phyloP scores from a whole-genome alignment of 1,140 invertebrate species.

The Scaptodrosophila lebanonensis region DNA sequence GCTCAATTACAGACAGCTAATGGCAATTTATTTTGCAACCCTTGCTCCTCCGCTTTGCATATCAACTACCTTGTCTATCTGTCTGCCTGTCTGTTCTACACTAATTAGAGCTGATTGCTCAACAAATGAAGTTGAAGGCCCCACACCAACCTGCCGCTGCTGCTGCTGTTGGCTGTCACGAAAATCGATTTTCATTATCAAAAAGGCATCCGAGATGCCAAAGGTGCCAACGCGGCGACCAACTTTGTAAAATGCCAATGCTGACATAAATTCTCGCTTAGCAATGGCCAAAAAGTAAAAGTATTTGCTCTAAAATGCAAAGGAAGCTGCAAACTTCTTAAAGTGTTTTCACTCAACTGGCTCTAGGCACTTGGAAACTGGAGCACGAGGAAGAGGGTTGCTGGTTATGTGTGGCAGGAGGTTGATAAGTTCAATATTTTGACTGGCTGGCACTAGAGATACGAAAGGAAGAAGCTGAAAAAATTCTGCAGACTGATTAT shows the following conservation, averaged over 20 bases:
- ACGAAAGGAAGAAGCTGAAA: conserved; percentile 15
- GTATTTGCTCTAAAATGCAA: conserved; percentile 8
- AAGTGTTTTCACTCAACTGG: conserved; percentile 24
- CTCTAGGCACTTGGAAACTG: conserved; percentile 7
- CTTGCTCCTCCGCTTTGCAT: conserved; percentile 31
- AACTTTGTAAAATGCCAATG: conserved; percentile 18
- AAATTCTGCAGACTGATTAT: too few species aligned
- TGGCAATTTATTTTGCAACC: conserved; percentile 58
- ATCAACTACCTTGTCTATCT: conserved; percentile 26
- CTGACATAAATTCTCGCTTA: conserved; percentile 22
- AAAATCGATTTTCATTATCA: conserved; percentile 35
- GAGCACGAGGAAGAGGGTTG: conserved; percentile 4
- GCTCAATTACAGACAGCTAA: conserved; percentile 63
- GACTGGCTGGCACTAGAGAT: neutral
- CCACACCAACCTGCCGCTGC: neutral
- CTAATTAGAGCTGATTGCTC: conserved; percentile 66
- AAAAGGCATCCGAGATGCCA: conserved; percentile 2
- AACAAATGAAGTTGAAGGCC: conserved; percentile 53
- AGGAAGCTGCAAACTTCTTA: conserved; percentile 25
- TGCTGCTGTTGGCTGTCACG: conserved; percentile 2
- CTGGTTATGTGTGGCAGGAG: conserved; percentile 21
- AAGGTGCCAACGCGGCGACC: neutral
- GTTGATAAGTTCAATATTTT: conserved; percentile 30
- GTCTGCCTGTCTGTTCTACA: neutral
- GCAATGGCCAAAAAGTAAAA: conserved; percentile 13